Base-by-base conservation (phyloP, 2,797 vertebrate species). In the Fistularia commersonii region DNA sequence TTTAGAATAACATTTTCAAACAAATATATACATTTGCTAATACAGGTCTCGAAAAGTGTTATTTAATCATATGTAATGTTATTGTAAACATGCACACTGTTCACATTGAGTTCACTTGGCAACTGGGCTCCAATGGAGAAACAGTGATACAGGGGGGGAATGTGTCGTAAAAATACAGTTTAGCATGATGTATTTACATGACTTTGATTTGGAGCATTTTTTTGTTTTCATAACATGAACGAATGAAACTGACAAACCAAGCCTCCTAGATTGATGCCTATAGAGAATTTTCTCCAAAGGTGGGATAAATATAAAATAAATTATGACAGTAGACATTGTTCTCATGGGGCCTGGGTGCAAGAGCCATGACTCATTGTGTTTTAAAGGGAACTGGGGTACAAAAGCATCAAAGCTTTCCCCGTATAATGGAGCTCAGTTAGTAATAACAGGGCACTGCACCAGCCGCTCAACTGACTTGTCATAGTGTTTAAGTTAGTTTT, bases 71-170 rank as follows among this genome's bases (percentile, higher is more conserved):
- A 81, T 77, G 69, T 82, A 86, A 75, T 76, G 58, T 75, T 72
- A 79, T 65, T 88, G 90, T 90, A 90, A 90, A 90, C 89, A 91
- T 89, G 88, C 89, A 89, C 87, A 85, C 85, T 64, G 76, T 59
- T 67, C 52, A 39, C 77, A 78, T 81, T 44, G 81, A 82, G 75
- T 32, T 54, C 56, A 60, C 70, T 12, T n/a, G 40, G 68, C 64
- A 12, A 74, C 73, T 77, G 77, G 82, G 76, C 78, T 79, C 82
- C 83, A 63, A 11, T 43, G 39, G 2, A 23, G 23, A 23, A 23
- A 23, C 23, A 23, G 23, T 2, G 23, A 23, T 23, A 23, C 32
- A 15, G 32, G 11, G 11, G 37, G n/a, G 32, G 23, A 23, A 31
- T 1, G 8, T 1, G 11, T 8, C 8, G 12, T 14, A 12, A 42